Evolutionary conservation across 2,888 invertebrate species (phyloP).

Genomic region (Coleophora flavipennella): DNA sequence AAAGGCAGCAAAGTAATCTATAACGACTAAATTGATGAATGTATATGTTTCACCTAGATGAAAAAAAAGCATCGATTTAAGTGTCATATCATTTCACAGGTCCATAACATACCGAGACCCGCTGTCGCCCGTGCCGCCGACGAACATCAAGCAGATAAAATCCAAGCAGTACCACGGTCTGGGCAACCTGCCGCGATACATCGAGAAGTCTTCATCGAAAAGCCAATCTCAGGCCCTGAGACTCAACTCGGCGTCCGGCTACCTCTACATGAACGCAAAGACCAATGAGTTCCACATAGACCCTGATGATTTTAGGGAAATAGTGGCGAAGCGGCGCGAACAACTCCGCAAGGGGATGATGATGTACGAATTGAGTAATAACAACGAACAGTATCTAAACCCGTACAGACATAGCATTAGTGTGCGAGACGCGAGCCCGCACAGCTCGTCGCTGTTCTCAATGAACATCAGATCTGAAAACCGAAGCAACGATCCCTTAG

Average conservation of each 20-base stretch:
- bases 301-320: conserved; percentile 59
- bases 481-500: conserved; percentile 57
- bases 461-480: conserved; percentile 52
- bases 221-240: conserved; percentile 54
- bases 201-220: conserved; percentile 52
- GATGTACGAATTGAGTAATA: conserved; percentile 45
- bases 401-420: conserved; percentile 42
- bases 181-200: conserved; percentile 52
- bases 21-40: too few species aligned
- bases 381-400: conserved; percentile 43
- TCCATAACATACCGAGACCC: conserved; percentile 59
- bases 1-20: too few species aligned
- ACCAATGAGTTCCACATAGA: conserved; percentile 63
- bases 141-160: conserved; percentile 52
- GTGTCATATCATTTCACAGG: conserved; percentile 27
- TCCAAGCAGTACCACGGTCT: conserved; percentile 46
- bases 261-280: conserved; percentile 65
- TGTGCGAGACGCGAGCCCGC: conserved; percentile 42
- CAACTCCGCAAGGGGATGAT: conserved; percentile 57
- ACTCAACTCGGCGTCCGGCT: conserved; percentile 64
- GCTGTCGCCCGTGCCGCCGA: conserved; percentile 55
- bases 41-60: too few species aligned
- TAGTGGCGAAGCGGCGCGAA: conserved; percentile 56
- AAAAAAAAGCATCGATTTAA: too few species aligned
- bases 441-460: conserved; percentile 53